Evolutionary conservation across 2,797 vertebrate genomes (phyloP).

Genomic region (Sebastes kiyomatsui): DNA sequence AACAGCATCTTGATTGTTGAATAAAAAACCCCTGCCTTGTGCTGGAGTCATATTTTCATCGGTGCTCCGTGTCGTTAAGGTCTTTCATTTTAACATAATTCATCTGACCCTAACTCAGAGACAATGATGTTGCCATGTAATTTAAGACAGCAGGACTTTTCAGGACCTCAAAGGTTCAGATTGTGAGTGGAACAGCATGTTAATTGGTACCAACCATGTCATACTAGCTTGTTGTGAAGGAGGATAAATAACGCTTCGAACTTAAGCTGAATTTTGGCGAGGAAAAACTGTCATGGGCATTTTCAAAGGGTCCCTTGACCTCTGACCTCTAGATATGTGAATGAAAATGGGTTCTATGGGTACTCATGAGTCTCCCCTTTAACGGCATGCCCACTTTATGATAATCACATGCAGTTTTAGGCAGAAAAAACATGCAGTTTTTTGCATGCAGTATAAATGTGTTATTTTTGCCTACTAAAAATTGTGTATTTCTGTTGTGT

Average conservation of each 20-base stretch:
- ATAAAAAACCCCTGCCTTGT: neutral
- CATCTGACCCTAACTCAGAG: neutral
- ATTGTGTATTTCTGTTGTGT: neutral
- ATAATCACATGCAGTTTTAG: too few relatives aligned
- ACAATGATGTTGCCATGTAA: conserved; percentile 3
- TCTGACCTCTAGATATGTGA: too few relatives aligned
- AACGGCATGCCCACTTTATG: rapidly evolving
- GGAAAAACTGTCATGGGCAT: too few relatives aligned
- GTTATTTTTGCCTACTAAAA: too few relatives aligned
- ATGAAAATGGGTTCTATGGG: too few relatives aligned
- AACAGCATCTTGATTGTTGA: conserved; percentile 10
- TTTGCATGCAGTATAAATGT: too few relatives aligned
- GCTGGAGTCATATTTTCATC: neutral
- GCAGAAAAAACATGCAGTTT: too few relatives aligned
- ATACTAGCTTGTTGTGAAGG: too few relatives aligned
- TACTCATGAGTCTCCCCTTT: too few relatives aligned
- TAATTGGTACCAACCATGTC: neutral
- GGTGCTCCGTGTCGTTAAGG: neutral
- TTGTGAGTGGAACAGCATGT: neutral
- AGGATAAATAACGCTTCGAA: too few relatives aligned
- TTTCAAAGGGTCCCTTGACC: too few relatives aligned
- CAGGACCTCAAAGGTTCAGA: neutral
- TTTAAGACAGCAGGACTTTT: conserved; percentile 8
- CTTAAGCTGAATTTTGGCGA: too few relatives aligned
- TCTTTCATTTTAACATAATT: conserved; percentile 1